A percentile compares a stretch with the other conserved stretches of the same genome.
These are phyloP conservation scores for Aplysina aerophoba DNA, from an alignment of 37 sponge, comb jelly and placozoan species.

Conservation along the genomic window DNA sequence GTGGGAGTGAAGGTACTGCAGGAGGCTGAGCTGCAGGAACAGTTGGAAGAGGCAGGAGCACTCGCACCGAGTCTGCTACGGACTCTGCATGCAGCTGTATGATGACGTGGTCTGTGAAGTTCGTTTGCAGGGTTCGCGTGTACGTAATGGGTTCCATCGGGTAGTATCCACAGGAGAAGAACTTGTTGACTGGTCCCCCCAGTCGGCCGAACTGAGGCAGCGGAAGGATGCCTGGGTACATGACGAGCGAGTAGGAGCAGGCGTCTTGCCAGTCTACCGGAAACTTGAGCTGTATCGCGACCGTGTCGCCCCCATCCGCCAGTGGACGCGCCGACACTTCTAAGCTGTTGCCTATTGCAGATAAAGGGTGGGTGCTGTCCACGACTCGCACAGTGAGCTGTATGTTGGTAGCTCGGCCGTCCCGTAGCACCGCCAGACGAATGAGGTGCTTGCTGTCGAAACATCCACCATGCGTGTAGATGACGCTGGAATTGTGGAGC, in stretches of 20 bases:
- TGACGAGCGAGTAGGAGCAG: background rate
- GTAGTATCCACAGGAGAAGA: conserved; percentile 11
- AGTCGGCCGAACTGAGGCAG: background rate
- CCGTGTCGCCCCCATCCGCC: background rate
- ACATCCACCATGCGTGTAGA: conserved; percentile 1
- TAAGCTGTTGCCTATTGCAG: background rate
- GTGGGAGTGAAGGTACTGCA: background rate
- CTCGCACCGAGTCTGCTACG: background rate
- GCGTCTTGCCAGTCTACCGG: background rate
- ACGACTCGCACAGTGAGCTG: background rate
- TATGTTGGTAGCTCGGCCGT: background rate
- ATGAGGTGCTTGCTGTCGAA: background rate
- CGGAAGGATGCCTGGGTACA: conserved; percentile 1
- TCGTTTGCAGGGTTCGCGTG: background rate
- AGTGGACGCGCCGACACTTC: background rate
- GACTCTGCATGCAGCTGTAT: background rate
- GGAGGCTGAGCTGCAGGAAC: too few species aligned
- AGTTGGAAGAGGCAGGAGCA: background rate
- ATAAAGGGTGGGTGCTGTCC: background rate
- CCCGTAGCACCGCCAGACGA: background rate
- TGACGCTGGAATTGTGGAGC: background rate
- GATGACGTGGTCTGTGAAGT: background rate
- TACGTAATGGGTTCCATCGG: background rate
- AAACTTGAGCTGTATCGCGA: background rate
- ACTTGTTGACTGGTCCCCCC: background rate